These are phyloP conservation scores for Muntiacus reevesi DNA, from an alignment of 2,113 vertebrate genomes.

Conservation along the genomic window DNA sequence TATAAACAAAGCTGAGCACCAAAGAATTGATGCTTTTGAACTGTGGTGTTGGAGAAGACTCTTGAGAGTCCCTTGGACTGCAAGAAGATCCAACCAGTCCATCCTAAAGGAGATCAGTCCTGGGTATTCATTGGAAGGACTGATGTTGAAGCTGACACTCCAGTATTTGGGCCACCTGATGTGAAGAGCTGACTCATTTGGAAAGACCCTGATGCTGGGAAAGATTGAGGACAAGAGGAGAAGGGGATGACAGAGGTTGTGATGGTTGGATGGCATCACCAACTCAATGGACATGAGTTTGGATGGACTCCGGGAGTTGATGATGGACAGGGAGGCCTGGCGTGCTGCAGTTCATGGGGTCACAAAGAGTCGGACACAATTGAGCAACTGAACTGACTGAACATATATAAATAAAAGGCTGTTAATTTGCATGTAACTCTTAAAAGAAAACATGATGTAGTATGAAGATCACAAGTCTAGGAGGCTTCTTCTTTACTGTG, in stretches of 20 bases:
- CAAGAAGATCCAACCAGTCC: background rate
- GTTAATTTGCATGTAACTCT: background rate
- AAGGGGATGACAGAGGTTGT: background rate
- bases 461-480: background rate
- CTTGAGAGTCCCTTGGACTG: background rate
- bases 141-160: background rate
- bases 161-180: background rate
- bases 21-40: background rate
- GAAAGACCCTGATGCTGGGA: background rate
- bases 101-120: background rate
- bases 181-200: background rate
- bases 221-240: background rate
- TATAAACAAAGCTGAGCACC: accelerated
- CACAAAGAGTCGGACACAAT: background rate
- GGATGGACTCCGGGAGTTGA: background rate
- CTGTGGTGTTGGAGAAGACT: background rate
- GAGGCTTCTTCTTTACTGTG: background rate
- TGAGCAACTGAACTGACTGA: background rate
- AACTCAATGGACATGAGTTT: background rate
- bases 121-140: background rate
- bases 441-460: background rate
- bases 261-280: background rate
- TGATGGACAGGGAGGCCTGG: background rate
- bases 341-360: background rate
- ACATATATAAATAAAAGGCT: background rate